Evolutionary conservation across 2,797 vertebrate genomes (phyloP).

Genomic region (Rallus crepitans): DNA sequence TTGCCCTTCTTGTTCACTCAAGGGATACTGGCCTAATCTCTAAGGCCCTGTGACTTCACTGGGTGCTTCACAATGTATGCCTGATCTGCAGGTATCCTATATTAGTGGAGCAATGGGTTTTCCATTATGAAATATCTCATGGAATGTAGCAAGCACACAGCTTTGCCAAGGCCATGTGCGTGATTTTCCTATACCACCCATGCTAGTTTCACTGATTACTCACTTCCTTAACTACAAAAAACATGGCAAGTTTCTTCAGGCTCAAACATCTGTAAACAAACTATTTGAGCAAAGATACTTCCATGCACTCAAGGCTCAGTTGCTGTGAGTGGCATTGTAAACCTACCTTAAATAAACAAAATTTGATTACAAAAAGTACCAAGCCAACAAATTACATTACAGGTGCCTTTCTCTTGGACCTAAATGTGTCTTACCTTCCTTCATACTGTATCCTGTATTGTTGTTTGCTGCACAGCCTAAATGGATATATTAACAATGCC

Average conservation of each 20-base stretch:
- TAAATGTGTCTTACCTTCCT: not conserved
- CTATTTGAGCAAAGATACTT: conserved; percentile 8
- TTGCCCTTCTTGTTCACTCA: not conserved
- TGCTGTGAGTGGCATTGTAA: not conserved
- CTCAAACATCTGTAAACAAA: conserved; percentile 18
- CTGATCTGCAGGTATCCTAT: not conserved
- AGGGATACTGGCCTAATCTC: not conserved
- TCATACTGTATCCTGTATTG: no score
- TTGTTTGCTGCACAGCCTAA: not conserved
- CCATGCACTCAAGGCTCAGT: not conserved
- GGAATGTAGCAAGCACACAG: conserved; percentile 32
- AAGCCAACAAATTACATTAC: not conserved
- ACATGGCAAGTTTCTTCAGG: conserved; percentile 55
- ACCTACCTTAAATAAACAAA: not conserved
- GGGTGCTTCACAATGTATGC: not conserved
- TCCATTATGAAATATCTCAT: conserved; percentile 60
- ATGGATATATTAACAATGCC: not conserved
- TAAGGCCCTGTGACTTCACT: not conserved
- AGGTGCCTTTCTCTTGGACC: not conserved
- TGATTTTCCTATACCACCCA: conserved; percentile 67
- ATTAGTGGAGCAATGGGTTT: not conserved
- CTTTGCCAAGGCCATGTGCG: conserved; percentile 41
- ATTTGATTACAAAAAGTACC: not conserved
- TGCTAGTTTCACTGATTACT: conserved; percentile 59
- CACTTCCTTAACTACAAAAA: conserved; percentile 68